These are phyloP conservation scores for Rhea pennata DNA, from an alignment of 2,113 vertebrate species.

Conservation along the genomic window DNA sequence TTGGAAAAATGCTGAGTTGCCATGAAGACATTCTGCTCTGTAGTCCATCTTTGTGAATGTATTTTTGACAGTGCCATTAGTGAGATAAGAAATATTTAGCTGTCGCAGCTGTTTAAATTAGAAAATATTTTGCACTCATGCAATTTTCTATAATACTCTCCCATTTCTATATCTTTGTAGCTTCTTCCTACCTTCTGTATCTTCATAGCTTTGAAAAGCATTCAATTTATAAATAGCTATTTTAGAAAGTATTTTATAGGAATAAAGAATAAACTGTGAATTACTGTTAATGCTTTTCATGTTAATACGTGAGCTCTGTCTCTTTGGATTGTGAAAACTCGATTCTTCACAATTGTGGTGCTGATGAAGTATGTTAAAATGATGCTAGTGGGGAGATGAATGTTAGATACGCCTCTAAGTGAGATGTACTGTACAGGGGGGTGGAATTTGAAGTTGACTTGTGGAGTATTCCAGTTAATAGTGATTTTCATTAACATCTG, in stretches of 20 bases:
- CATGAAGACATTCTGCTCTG: background rate
- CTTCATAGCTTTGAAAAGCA: background rate
- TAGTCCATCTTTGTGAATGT: background rate
- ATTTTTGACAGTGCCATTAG: background rate
- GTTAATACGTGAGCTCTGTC: background rate
- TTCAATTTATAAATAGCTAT: background rate
- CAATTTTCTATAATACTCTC: background rate
- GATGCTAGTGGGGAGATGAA: background rate
- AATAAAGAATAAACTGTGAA: background rate
- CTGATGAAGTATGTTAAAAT: background rate
- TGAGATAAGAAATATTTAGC: background rate
- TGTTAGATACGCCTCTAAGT: background rate
- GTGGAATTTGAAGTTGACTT: background rate
- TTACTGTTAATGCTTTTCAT: background rate
- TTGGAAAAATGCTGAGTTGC: background rate
- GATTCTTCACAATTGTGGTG: background rate
- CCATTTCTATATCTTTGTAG: background rate
- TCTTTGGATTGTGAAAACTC: background rate
- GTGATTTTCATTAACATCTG: background rate
- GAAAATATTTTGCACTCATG: background rate
- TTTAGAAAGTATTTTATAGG: background rate
- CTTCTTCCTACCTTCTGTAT: background rate
- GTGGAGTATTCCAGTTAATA: background rate
- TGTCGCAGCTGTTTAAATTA: background rate
- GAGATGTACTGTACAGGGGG: accelerated